phyloP scores from a whole-genome alignment of 2,888 invertebrate genomes.

The Schizotus pectinicornis region DNA sequence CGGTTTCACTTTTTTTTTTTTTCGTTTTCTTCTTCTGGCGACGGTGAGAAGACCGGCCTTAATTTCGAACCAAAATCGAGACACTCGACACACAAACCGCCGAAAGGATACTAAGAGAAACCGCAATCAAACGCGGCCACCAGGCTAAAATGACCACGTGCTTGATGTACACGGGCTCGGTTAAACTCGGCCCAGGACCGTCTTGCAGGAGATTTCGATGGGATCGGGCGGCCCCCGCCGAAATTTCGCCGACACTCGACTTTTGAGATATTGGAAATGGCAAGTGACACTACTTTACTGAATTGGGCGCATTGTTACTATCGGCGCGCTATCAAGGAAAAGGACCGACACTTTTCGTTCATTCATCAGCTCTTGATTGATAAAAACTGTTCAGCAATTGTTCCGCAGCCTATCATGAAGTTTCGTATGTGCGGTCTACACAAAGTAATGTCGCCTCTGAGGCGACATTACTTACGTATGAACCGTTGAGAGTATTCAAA shows the following conservation, averaged over 20 bases:
- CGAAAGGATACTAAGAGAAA: conserved; percentile 14
- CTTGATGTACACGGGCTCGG: conserved; percentile 32
- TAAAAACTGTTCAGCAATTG: conserved; percentile 1
- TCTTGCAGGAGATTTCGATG: not conserved
- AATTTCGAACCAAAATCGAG: not conserved
- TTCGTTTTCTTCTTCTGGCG: too few species aligned
- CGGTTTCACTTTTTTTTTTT: not conserved
- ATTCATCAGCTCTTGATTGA: not conserved
- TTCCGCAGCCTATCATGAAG: too few species aligned
- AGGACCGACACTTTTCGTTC: not conserved
- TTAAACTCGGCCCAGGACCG: conserved; percentile 31
- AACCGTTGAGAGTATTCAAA: too few species aligned
- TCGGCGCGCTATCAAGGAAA: too few species aligned
- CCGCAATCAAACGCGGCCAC: conserved; percentile 21
- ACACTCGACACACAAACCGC: not conserved
- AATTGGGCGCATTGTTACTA: too few species aligned
- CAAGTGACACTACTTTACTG: too few species aligned
- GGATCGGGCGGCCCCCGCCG: too few species aligned
- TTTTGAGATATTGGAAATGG: too few species aligned
- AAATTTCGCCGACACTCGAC: too few species aligned
- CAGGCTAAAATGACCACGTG: conserved; percentile 35
- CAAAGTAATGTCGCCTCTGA: too few species aligned
- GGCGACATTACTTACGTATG: too few species aligned
- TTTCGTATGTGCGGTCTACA: too few species aligned
- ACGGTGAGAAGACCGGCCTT: not conserved